Evolutionary conservation across 2,888 invertebrate genomes (phyloP).

Genomic region (Apodemia duryi): DNA sequence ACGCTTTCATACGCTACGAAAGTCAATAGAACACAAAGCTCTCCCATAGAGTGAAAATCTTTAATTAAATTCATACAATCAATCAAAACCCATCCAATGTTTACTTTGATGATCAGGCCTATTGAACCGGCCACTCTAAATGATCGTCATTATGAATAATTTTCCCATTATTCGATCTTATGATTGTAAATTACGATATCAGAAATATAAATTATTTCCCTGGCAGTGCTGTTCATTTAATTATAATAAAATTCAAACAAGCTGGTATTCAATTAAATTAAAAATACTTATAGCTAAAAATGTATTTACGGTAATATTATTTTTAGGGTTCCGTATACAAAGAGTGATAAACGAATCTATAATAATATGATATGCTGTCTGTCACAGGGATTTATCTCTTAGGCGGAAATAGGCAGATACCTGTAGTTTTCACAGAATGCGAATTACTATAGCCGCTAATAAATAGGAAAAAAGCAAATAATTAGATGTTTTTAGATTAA

Average conservation of each 20-base stretch:
- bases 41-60: not conserved
- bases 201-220: not conserved
- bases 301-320: no score
- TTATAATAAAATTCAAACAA: not conserved
- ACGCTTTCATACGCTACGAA: not conserved
- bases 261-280: not conserved
- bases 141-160: conserved; percentile 3
- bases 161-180: conserved; percentile 2
- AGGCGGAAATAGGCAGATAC: no score
- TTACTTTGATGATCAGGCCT: not conserved
- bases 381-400: no score
- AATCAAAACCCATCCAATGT: conserved; percentile 5
- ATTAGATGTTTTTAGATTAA: no score
- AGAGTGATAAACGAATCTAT: no score
- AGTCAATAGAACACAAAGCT: conserved; percentile 9
- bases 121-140: conserved; percentile 2
- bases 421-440: no score
- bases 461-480: no score
- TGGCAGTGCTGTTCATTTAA: not conserved
- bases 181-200: not conserved
- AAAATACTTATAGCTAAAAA: no score
- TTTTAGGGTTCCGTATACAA: no score
- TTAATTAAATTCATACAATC: conserved; percentile 11
- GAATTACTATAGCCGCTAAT: no score
- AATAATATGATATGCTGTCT: no score